These are phyloP conservation scores for Pogonomyrmex californicus DNA, from an alignment of 1,140 invertebrate species.

Conservation along the genomic window DNA sequence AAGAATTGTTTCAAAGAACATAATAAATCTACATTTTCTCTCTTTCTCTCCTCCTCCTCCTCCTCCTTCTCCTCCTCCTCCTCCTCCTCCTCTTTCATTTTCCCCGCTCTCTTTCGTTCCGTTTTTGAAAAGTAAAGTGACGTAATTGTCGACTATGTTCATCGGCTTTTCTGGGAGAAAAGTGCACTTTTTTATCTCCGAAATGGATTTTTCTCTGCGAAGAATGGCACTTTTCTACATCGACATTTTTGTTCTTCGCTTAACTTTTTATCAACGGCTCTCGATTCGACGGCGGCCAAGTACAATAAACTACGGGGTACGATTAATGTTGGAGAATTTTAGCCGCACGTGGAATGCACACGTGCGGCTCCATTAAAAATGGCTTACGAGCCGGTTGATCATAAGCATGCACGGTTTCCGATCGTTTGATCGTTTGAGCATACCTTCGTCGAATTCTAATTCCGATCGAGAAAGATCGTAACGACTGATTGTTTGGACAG, in stretches of 20 bases:
- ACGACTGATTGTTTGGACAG: background rate
- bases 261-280: constrained; percentile 31
- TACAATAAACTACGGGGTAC: constrained; percentile 52
- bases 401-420: background rate
- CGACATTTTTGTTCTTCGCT: background rate
- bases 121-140: background rate
- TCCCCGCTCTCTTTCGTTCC: background rate
- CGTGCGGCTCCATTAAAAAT: background rate
- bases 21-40: background rate
- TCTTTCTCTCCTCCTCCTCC: background rate
- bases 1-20: constrained; percentile 13
- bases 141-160: background rate
- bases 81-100: background rate
- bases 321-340: constrained; percentile 47
- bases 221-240: constrained; percentile 8
- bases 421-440: too few species aligned
- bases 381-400: constrained; percentile 25
- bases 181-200: constrained; percentile 30
- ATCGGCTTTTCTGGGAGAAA: background rate
- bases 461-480: background rate
- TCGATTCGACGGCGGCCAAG: constrained; percentile 59
- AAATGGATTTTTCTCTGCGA: constrained; percentile 32
- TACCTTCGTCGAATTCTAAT: constrained; percentile 53
- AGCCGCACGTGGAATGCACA: background rate
- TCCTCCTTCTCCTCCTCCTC: too few species aligned